phyloP scores from a whole-genome alignment of 1,140 invertebrate species.

The Mizuhopecten yessoensis region DNA sequence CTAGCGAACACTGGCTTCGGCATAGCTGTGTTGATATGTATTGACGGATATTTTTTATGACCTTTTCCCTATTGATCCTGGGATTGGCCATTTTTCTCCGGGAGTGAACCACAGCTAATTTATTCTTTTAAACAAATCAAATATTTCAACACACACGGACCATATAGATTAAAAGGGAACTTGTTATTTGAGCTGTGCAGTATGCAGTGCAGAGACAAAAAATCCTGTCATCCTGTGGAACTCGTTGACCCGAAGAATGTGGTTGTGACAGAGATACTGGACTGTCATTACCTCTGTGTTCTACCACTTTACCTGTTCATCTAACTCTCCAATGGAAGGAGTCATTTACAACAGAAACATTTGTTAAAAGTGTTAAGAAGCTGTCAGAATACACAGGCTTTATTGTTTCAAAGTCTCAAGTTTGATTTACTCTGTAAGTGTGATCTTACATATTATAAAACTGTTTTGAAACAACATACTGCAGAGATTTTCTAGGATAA shows the following conservation, averaged over 20 bases:
- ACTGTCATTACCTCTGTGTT: no score
- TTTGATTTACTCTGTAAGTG: neutral
- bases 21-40: constrained; percentile 32
- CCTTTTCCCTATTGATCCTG: neutral
- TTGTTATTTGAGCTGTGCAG: neutral
- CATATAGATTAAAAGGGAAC: neutral
- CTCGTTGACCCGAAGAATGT: neutral
- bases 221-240: neutral
- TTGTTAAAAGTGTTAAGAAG: neutral
- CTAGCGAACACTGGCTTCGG: neutral
- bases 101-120: neutral
- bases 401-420: neutral
- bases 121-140: neutral
- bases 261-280: no score
- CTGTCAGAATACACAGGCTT: neutral
- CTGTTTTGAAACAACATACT: neutral
- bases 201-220: neutral
- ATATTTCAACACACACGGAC: neutral
- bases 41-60: neutral
- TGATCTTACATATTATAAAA: neutral
- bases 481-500: neutral
- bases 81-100: constrained; percentile 4
- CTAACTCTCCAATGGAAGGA: neutral
- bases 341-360: neutral
- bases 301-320: neutral